These are phyloP conservation scores for Triplophysa bombifrons DNA, from an alignment of 2,797 vertebrate genomes.

Conservation along the genomic window DNA sequence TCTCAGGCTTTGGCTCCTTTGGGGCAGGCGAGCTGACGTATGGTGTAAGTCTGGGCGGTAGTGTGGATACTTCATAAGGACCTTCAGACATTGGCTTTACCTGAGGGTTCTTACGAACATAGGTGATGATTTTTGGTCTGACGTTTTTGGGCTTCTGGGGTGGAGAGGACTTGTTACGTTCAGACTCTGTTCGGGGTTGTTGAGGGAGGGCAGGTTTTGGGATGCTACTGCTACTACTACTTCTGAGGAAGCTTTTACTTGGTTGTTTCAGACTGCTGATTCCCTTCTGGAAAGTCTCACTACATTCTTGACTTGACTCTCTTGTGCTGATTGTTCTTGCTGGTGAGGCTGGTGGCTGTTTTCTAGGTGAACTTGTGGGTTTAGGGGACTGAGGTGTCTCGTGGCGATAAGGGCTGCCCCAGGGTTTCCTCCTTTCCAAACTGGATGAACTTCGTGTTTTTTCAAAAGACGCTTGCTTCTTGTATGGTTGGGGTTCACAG, in stretches of 20 bases:
- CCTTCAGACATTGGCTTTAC: conserved; percentile 72
- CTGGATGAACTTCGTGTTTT: conserved; percentile 64
- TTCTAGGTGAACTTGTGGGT: conserved; percentile 71
- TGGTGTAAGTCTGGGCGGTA: conserved; percentile 69
- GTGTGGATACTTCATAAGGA: conserved; percentile 65
- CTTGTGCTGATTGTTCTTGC: conserved; percentile 67
- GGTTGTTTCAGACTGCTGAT: conserved; percentile 75
- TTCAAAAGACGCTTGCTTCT: conserved; percentile 72
- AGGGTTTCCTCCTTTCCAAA: conserved; percentile 76
- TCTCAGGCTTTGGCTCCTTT: conserved; percentile 64
- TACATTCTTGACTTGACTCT: conserved; percentile 66
- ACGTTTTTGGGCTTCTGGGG: conserved; percentile 87
- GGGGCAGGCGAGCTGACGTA: conserved; percentile 70
- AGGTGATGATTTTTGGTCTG: conserved; percentile 97
- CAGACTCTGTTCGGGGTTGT: conserved; percentile 75
- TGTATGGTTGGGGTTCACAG: conserved; percentile 55
- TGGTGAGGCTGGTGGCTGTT: conserved; percentile 68
- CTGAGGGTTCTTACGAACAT: conserved; percentile 86
- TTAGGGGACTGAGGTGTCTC: conserved; percentile 66
- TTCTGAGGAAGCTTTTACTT: conserved; percentile 76
- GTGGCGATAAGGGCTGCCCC: conserved; percentile 71
- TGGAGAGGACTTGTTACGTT: conserved; percentile 68
- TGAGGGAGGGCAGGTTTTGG: conserved; percentile 80
- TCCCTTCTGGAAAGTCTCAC: conserved; percentile 69
- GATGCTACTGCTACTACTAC: conserved; percentile 69